These are phyloP conservation scores for Cyrtodaria siliqua DNA, from an alignment of 2,888 invertebrate species.

Conservation along the genomic window DNA sequence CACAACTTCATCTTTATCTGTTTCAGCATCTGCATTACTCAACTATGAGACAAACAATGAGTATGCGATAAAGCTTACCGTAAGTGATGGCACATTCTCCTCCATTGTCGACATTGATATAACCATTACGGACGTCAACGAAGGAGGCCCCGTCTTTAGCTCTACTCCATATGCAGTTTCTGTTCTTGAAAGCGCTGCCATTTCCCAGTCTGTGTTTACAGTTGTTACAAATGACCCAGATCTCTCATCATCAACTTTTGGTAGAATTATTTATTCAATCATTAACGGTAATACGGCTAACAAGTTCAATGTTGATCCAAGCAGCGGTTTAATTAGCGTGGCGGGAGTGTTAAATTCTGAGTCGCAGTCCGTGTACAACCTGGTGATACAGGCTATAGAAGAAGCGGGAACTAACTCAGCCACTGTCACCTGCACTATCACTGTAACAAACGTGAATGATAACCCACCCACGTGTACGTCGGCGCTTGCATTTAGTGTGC, in stretches of 20 bases:
- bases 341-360: constrained; percentile 76
- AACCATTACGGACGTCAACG: constrained; percentile 69
- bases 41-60: constrained; percentile 72
- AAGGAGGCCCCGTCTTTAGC: constrained; percentile 68
- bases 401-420: constrained; percentile 60
- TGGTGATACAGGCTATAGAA: constrained; percentile 67
- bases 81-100: constrained; percentile 64
- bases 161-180: constrained; percentile 41
- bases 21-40: constrained; percentile 33
- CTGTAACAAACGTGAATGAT: constrained; percentile 62
- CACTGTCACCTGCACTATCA: constrained; percentile 54
- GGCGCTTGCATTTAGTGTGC: constrained; percentile 51
- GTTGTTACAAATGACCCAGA: constrained; percentile 73
- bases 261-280: constrained; percentile 69
- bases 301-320: constrained; percentile 70
- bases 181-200: constrained; percentile 46
- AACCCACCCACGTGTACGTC: constrained; percentile 68
- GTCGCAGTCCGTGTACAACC: constrained; percentile 59
- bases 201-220: constrained; percentile 59
- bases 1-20: background rate
- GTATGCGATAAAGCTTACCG: constrained; percentile 66
- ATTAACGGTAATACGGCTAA: constrained; percentile 61
- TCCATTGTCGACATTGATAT: constrained; percentile 66
- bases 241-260: constrained; percentile 56
- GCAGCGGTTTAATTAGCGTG: constrained; percentile 65